Base-by-base conservation (phyloP, 2,888 invertebrate genomes). In the Rugalucina vietnamica region DNA sequence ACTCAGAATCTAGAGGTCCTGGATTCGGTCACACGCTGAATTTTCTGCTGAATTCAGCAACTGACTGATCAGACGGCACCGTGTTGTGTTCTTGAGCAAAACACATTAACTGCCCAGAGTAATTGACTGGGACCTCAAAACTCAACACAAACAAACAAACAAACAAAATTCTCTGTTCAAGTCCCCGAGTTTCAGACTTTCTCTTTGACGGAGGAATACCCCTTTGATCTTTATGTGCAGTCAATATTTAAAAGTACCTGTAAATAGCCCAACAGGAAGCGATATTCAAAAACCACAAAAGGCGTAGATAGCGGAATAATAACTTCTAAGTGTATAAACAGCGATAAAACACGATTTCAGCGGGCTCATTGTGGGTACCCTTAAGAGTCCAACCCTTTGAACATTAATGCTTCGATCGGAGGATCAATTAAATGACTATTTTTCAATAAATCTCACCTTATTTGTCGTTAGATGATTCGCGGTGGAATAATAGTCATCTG, bases 341-440 rank as follows among this genome's bases (percentile, higher is more conserved):
- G 34, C 21, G 65, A 65, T 65, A 65, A 65, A 65, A 65, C 65
- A 65, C 34, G 65, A 65, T 65, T 65, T 18, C n/a, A 65, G 34
- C 65, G 1, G 24, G 8, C 34, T 65, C 34, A 65, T 65, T 65
- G 65, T 34, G 34, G 65, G 34, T 65, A 65, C 65, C 84, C 36
- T 69, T 32, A 71, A 81, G 60, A 74, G 50, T 37, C 34, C 50
- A 76, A 65, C 76, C 82, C 87, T 87, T 87, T 87, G 87, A 87
- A 85, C 82, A 39, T 81, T 74, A 69, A 50, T 69, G 79, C 81
- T 43, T 77, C 78, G 29, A 65, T 65, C 65, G 18, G 4, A 29
- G 4, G 65, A 77, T 77, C 83, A 76, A 85, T 87, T 87, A 87
- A 85, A 87, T 60, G 83, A 73, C 87, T 84, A 87, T 87, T 87